Evolutionary conservation across 1,140 invertebrate species (phyloP).

Genomic region (Bombus soroeensis): DNA sequence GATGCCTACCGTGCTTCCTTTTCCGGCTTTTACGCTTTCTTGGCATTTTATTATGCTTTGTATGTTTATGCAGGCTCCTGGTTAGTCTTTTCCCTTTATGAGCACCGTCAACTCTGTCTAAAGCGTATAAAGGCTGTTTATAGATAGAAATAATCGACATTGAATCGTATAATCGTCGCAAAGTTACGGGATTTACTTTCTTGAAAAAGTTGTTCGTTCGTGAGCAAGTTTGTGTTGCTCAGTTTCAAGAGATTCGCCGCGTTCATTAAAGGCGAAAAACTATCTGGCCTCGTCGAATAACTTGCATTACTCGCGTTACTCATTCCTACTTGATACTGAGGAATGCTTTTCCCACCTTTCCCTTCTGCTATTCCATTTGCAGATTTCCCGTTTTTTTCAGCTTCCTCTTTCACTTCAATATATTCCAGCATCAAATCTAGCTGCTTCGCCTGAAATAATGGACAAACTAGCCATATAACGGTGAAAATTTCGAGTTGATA

Average conservation of each 20-base stretch:
- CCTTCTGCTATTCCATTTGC: background rate
- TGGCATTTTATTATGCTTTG: background rate
- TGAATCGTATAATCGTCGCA: background rate
- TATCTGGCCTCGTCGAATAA: background rate
- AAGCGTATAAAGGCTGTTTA: background rate
- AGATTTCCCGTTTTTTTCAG: conserved; percentile 24
- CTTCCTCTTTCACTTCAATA: conserved; percentile 57
- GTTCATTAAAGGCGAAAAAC: conserved; percentile 12
- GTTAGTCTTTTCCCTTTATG: conserved; percentile 11
- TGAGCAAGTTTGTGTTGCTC: background rate
- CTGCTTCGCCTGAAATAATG: conserved; percentile 49
- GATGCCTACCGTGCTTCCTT: conserved; percentile 34
- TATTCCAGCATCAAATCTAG: conserved; percentile 61
- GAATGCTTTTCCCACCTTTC: background rate
- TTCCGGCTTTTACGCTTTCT: conserved; percentile 32
- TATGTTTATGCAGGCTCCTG: conserved; percentile 29
- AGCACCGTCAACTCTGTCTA: background rate
- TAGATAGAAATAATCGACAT: background rate
- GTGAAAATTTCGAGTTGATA: background rate
- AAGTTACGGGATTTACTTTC: conserved; percentile 5
- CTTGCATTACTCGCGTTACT: conserved; percentile 34
- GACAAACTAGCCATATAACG: background rate
- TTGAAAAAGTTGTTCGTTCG: background rate
- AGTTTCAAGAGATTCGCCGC: background rate
- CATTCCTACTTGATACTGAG: conserved; percentile 33